A percentile compares a stretch with the other conserved stretches of the same genome.
These are phyloP conservation scores for Drosophila meridiana DNA, from an alignment of 2,888 invertebrate species.

Conservation along the genomic window DNA sequence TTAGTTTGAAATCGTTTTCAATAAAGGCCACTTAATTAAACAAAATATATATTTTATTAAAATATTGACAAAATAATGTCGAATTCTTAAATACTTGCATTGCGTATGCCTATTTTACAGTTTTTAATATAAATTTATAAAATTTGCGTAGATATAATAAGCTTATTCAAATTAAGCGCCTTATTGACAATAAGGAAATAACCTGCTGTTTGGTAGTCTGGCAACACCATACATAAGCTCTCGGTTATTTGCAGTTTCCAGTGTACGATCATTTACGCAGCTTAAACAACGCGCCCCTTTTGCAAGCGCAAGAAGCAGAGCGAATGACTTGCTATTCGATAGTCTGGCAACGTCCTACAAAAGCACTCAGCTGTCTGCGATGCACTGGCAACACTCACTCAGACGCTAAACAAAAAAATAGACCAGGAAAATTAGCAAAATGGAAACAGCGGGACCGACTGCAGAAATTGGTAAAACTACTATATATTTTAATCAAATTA, in stretches of 20 bases:
- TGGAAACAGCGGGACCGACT: conserved; percentile 82
- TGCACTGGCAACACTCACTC: conserved; percentile 49
- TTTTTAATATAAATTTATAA: not conserved
- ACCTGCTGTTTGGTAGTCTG: not conserved
- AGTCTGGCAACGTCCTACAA: conserved; percentile 33
- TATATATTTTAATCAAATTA: conserved; percentile 12
- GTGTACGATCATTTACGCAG: no score
- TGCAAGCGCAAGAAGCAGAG: conserved; percentile 10
- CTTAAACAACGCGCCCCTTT: conserved; percentile 24
- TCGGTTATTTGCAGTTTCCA: not conserved
- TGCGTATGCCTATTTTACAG: not conserved
- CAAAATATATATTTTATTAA: not conserved
- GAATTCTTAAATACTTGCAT: not conserved
- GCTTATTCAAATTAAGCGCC: not conserved
- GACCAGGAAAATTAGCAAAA: conserved; percentile 67
- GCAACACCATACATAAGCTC: not conserved
- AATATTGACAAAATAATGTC: not conserved
- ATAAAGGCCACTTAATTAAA: not conserved
- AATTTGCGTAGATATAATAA: not conserved
- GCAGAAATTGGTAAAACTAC: conserved; percentile 84
- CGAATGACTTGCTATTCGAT: conserved; percentile 53
- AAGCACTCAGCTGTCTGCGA: conserved; percentile 46
- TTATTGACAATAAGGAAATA: no score
- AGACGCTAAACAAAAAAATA: conserved; percentile 52
- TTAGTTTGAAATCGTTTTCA: not conserved